Base-by-base conservation (phyloP, 2,888 invertebrate species). In the Aquatica leii region DNA sequence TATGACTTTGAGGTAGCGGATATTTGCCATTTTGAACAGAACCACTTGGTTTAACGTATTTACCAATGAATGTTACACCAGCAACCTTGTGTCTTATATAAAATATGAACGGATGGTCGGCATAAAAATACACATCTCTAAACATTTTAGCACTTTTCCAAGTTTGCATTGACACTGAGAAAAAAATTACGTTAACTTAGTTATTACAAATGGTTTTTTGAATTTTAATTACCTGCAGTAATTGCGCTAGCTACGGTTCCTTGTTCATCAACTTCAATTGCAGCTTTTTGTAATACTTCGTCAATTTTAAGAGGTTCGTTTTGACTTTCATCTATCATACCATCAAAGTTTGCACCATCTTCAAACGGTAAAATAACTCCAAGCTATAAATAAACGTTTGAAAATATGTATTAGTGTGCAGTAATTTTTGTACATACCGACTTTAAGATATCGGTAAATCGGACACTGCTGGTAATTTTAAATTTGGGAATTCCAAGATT, bases 251-350 rank as follows among this genome's bases (percentile, higher is more conserved):
- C 34, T 12, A 17, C 18, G 9, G 14, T 35, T 35, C 52, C 52
- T 17, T 52, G 12, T 52, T 52, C 52, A 37, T 52, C 52, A 9
- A 52, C 52, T 18, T 52, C 52, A 15, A 52, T 52, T 12, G 9
- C 4, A 1, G 58, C 58, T 58, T 61, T 65, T 43, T 65, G 65
- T 11, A 65, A 20, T n/a, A 61, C 50, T 9, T 61, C 31, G 15
- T 41, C 35, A 35, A 58, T 54, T 43, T 54, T 21, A 12, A 52
- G 34, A 35, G 2, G 35, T 15, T 53, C 53, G 40, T 52, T 60
- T 4, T 6, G 2, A 21, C 49, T 54, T 50, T 65, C 63, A 17
- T 48, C 56, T 6, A 88, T 86, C 80, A 86, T 84, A 76, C 87
- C 17, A 6, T 14, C 11, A 35, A 52, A 52, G 4, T 34, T n/a